Base-by-base conservation (phyloP, 1,140 invertebrate species). In the Littorina saxatilis region DNA sequence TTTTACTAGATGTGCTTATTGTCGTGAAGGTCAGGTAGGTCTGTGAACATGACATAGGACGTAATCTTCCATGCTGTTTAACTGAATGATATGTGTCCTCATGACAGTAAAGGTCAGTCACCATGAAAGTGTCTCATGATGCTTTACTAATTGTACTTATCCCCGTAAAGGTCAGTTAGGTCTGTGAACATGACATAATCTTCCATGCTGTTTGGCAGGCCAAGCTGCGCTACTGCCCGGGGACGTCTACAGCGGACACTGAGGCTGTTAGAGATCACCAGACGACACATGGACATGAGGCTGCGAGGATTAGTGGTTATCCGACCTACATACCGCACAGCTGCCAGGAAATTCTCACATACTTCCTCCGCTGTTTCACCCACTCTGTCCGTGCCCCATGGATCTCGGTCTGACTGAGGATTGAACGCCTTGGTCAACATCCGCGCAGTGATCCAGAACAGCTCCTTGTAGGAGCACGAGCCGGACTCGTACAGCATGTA, bases 401-500 rank as follows among this genome's bases (percentile, higher is more conserved):
- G 7, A 20, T n/a, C 27, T 61, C 17, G 23, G 0, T 61, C 55
- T 23, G 55, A n/a, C 55, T 61, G n/a, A 20, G 7, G 13, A n/a
- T n/a, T 23, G 20, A n/a, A 20, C 13, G 23, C 23, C 7, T 61
- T 27, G 7, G 15, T 61, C 9, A 17, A 7, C 7, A 61, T 61
- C 29, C 37, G 2, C 23, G 66, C 37, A 32, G 13, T 9, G 27
- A 68, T 13, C 29, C 13, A 0, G 7, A 37, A 39, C 32, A 68
- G 66, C 66, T 68, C 66, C 37, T 13, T 27, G 9, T 68, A 15
- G 29, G 27, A 68, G 37, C 27, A 68, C 17, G 66, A 9, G 4
- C 66, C 66, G 5, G 66, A 68, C 37, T 68, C 66, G 29, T 68
- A 68, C 66, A 68, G 29, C 66, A 68, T 68, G 66, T n/a, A 32